Conservation (phyloP, 2,888 invertebrate genomes). For the Troilus luridus region DNA sequence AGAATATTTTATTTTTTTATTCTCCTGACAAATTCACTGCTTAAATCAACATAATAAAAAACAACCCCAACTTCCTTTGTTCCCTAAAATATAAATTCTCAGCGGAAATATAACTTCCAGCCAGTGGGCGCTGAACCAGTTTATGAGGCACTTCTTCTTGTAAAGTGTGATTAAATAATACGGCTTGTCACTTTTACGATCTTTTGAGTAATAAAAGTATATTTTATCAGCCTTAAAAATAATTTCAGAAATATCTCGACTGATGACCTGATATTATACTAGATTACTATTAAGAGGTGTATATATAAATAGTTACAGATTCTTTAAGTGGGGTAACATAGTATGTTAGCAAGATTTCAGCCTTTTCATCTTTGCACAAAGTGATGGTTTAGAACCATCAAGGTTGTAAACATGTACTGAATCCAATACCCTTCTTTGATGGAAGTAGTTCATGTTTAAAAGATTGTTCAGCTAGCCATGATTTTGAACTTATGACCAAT, state of each 20-base stretch:
- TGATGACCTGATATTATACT: neutral
- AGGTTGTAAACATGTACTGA: too few species aligned
- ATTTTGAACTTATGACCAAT: too few species aligned
- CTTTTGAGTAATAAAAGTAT: neutral
- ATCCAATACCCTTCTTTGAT: too few species aligned
- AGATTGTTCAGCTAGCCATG: too few species aligned
- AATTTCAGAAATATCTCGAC: neutral
- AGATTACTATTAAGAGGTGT: too few species aligned
- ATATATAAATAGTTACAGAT: too few species aligned
- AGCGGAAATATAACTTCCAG: neutral
- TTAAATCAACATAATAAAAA: neutral
- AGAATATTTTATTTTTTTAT: too few species aligned
- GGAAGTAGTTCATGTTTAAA: too few species aligned
- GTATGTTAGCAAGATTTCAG: too few species aligned
- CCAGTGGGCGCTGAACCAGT: neutral
- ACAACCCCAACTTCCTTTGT: neutral
- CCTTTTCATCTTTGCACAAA: too few species aligned
- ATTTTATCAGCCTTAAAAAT: neutral
- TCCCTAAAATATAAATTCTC: neutral
- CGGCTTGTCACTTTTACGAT: neutral
- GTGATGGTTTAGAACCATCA: too few species aligned
- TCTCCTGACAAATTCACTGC: neutral
- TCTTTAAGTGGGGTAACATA: too few species aligned
- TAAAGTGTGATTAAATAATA: neutral
- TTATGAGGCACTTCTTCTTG: neutral